Conservation (phyloP, 1,140 invertebrate species). For the Melanaphis sacchari region DNA sequence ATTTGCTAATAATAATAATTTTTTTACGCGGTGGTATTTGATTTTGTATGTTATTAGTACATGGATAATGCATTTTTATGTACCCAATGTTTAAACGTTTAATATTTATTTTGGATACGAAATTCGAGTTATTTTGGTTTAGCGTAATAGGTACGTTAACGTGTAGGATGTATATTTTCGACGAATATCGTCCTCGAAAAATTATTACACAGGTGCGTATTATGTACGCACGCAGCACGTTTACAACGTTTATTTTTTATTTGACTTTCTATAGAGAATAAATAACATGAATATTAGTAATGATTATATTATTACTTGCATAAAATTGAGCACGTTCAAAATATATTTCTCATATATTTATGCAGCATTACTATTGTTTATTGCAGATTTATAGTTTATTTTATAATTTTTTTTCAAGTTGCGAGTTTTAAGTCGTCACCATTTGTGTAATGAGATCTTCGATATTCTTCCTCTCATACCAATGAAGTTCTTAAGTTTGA, state of each 20-base stretch:
- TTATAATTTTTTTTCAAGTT: not conserved
- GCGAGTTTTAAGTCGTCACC: not conserved
- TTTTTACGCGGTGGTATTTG: not conserved
- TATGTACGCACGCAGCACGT: not conserved
- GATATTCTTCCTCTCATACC: not conserved
- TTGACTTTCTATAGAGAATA: not conserved
- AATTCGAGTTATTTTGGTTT: not conserved
- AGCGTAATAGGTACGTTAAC: not conserved
- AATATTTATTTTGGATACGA: not conserved
- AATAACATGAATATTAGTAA: conserved; percentile 1
- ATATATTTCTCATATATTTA: not conserved
- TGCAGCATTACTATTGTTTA: not conserved
- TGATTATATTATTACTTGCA: not conserved
- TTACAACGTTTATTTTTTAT: not conserved
- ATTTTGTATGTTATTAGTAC: not conserved
- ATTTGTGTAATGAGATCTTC: not conserved
- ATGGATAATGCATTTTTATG: not conserved
- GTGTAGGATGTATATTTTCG: not conserved
- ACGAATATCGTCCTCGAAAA: not conserved
- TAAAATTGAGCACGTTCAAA: not conserved
- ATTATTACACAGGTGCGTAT: not conserved
- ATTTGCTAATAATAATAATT: not conserved
- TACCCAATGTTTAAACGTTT: not conserved
- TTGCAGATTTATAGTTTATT: not conserved
- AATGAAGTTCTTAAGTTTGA: not conserved